Conservation (phyloP, 2,113 vertebrate genomes). For the Thryonomys swinderianus region DNA sequence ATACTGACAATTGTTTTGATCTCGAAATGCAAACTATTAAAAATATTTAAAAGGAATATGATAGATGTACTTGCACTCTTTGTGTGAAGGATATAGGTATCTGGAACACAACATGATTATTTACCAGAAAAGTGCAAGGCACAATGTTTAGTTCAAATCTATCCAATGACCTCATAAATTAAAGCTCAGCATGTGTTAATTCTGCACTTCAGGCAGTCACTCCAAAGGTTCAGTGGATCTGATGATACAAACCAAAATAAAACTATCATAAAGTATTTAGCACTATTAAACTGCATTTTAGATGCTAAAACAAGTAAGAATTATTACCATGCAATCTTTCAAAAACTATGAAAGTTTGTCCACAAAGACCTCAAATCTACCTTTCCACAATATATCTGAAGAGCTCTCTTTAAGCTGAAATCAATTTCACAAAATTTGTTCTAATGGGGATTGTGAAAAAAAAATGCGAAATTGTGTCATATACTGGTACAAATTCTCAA, state of each 20-base stretch:
- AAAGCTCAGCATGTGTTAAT: neutral
- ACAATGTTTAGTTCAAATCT: neutral
- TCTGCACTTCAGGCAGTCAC: neutral
- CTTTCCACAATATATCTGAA: neutral
- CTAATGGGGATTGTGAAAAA: neutral
- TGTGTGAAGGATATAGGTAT: neutral
- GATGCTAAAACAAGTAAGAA: conserved; percentile 2
- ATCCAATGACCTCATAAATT: neutral
- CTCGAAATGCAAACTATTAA: conserved; percentile 49
- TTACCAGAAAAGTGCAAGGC: neutral
- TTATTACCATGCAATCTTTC: neutral
- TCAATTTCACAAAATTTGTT: neutral
- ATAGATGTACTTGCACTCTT: neutral
- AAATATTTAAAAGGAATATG: conserved; percentile 24
- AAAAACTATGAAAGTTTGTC: neutral
- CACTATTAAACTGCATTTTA: neutral
- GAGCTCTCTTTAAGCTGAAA: neutral
- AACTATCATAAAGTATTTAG: neutral
- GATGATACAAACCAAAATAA: neutral
- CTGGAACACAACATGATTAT: neutral
- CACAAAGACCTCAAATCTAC: neutral
- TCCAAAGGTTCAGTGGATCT: neutral
- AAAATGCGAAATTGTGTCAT: neutral
- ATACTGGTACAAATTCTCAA: too few species aligned
- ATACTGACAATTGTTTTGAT: conserved; percentile 48